Evolutionary conservation across 2,797 vertebrate genomes (phyloP).

Genomic region (Gallinago solitaria): DNA sequence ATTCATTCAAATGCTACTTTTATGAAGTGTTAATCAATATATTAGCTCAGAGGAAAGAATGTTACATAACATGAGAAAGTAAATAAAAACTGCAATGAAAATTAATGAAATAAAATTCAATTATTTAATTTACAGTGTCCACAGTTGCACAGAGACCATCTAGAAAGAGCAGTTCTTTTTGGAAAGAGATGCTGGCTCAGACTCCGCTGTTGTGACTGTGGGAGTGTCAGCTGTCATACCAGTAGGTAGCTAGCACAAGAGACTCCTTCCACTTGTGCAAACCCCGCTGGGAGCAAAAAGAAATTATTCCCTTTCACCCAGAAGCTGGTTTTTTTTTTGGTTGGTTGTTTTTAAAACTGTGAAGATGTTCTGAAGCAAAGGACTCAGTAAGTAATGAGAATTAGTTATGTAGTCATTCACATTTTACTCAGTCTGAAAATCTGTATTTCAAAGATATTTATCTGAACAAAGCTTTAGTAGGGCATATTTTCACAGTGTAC

Average conservation of each 20-base stretch:
- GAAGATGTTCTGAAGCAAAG: not conserved
- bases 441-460: not conserved
- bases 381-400: not conserved
- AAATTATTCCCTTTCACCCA: not conserved
- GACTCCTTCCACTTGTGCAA: not conserved
- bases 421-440: not conserved
- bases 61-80: rapidly evolving
- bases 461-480: rapidly evolving
- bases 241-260: not conserved
- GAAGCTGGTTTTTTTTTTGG: rapidly evolving
- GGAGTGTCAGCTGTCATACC: not conserved
- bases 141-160: not conserved
- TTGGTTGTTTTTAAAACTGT: not conserved
- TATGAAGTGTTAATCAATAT: not conserved
- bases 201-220: not conserved
- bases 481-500: not conserved
- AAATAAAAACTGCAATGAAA: not conserved
- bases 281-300: not conserved
- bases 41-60: not conserved
- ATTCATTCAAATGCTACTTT: not conserved
- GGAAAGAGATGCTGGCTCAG: not conserved
- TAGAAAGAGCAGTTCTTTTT: not conserved
- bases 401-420: not conserved
- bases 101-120: not conserved
- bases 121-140: not conserved